These are phyloP conservation scores for Nomada ruficornis DNA, from an alignment of 2,888 invertebrate species.

Conservation along the genomic window DNA sequence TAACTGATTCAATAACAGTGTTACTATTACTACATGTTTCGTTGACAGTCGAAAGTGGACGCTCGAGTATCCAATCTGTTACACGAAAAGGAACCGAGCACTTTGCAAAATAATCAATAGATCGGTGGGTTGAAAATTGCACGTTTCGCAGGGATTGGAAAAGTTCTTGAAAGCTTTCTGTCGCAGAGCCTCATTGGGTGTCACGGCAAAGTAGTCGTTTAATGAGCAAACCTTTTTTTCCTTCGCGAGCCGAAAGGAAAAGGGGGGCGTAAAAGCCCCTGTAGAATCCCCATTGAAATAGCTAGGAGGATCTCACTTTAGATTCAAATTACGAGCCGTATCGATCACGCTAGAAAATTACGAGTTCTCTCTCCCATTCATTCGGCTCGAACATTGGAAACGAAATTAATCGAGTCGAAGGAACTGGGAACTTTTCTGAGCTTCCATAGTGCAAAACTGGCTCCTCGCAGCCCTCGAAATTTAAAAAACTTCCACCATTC, in stretches of 20 bases:
- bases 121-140: conserved; percentile 11
- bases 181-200: conserved; percentile 37
- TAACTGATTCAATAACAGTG: too few species aligned
- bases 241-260: neutral
- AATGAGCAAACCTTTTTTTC: conserved; percentile 55
- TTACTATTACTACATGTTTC: too few species aligned
- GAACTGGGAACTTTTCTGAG: too few species aligned
- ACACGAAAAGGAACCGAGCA: neutral
- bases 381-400: neutral
- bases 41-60: too few species aligned
- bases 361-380: neutral
- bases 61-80: neutral
- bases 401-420: neutral
- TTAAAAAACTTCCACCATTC: neutral
- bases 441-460: neutral
- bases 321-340: conserved; percentile 12
- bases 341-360: conserved; percentile 15
- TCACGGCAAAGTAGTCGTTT: conserved; percentile 49
- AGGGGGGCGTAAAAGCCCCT: neutral
- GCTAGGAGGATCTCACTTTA: neutral
- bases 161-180: conserved; percentile 50
- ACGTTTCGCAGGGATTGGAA: conserved; percentile 42
- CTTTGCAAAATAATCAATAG: conserved; percentile 23
- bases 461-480: neutral
- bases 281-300: conserved; percentile 28